A percentile compares a stretch with the other conserved stretches of the same genome.
phyloP scores from a whole-genome alignment of 2,797 vertebrate genomes.

The Artibeus jamaicensis region DNA sequence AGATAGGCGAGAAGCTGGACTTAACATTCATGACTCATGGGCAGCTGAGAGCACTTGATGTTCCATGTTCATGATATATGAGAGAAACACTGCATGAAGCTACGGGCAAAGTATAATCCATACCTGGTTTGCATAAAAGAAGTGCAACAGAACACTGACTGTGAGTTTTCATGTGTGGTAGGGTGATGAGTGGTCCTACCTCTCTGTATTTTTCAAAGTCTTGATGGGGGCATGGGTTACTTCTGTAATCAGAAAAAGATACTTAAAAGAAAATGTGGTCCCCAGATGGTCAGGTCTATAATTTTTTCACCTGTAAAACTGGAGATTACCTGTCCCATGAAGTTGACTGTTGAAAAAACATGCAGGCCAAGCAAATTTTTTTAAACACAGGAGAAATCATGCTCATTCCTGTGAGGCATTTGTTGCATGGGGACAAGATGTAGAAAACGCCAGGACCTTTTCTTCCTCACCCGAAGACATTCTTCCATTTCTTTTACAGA shows the following conservation, averaged over 20 bases:
- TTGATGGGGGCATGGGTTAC: neutral
- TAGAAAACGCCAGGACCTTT: neutral
- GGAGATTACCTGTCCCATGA: neutral
- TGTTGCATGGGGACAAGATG: neutral
- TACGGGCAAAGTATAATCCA: neutral
- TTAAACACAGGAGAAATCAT: neutral
- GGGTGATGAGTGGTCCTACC: neutral
- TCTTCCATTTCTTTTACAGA: neutral
- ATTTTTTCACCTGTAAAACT: neutral
- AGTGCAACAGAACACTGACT: neutral
- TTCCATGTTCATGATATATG: neutral
- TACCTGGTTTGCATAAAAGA: neutral
- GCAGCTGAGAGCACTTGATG: neutral
- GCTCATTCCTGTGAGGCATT: neutral
- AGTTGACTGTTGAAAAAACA: neutral
- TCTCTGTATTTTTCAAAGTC: constrained; percentile 10
- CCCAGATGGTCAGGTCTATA: neutral
- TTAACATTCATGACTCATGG: neutral
- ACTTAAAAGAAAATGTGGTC: neutral
- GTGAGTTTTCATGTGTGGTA: neutral
- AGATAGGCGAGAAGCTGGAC: neutral
- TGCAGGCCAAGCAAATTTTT: neutral
- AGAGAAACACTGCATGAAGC: neutral
- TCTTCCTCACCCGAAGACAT: neutral
- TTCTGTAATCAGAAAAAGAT: neutral